Base-by-base conservation (phyloP, 2,113 vertebrate genomes). In the Clarias magur region DNA sequence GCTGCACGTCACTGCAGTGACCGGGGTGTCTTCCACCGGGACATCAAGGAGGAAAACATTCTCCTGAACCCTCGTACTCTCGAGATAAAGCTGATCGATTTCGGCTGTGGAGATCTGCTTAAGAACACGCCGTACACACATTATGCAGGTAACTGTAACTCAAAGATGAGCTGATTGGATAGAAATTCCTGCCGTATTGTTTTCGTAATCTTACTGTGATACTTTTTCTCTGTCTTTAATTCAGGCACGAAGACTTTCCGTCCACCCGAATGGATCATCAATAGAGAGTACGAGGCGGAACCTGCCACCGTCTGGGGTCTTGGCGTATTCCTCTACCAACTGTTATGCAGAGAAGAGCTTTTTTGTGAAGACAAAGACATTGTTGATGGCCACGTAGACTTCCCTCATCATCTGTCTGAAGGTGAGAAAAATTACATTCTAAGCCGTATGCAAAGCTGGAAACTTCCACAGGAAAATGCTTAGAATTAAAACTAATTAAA, bases 21-120 rank as follows among this genome's bases (percentile, higher is more conserved):
- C 25, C 89, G 91, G 0, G 93, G 93, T 0, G 91, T 94, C 2
- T 60, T 94, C 27, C 93, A 94, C 54, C 48, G 63, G 2, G 82
- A 83, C n/a, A 83, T 83, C 63, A 83, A 68, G 10, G 23, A 17
- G 11, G 48, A 19, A 67, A 83, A 83, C n/a, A 27, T 83, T 30
- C 82, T 83, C 16, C 62, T 96, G 80, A 94, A 95, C 62, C 90
- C 94, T 23, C 86, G 90, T 23, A 91, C 88, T 0, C 75, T 88
- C 0, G 80, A 92, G 9, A 82, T 94, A 4, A 92, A 93, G 88
- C 89, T 94, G 27, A 93, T 94, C 3, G 93, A 94, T 87, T 94
- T 94, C 75, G 93, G 93, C 30, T 93, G 91, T 6, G 91, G 93
- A 0, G 60, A 25, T 56, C 34, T 87, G 8, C 34, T 60, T 30